Evolutionary conservation across 2,797 vertebrate species (phyloP), one percentile per base, ranked within the genome.

Genomic region (Sebastolobus alascanus): DNA sequence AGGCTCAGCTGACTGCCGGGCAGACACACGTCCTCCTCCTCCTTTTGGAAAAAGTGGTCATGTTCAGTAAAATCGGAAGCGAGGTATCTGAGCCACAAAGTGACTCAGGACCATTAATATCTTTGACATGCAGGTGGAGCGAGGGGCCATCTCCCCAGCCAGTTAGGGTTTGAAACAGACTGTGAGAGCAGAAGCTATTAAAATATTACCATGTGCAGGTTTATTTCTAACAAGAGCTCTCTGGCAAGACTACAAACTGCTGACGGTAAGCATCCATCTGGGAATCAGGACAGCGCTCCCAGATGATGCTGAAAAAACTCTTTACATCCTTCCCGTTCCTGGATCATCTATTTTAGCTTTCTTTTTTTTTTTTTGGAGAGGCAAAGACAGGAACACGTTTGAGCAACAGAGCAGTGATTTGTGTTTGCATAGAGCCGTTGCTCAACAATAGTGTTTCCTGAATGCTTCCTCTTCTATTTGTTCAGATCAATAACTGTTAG

Each of bases 101-200:
- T 88, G 88, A 91, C 87, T 93, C 90, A 90, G 59, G 86, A 89
- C 81, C 89, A 92, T 95, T 94, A 94, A 94, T 92, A 92, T 92
- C 82, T 80, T 89, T 94, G 94, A 93, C 87, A 90, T 93, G 70
- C 88, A 90, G 88, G 88, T 92, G 94, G 90, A 87, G 77, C 61
- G 40, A 82, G 85, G 73, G 90, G 88, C 84, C 89, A 61, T 75
- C 82, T 85, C 85, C 79, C 83, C 84, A 74, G 87, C 90, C 88
- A 85, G 37, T 8, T 83, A 84, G 79, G 58, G 83, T 87, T 90
- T 91, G 77, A 93, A 89, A 68, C 73, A 77, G 80, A 78, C 87
- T 27, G 75, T 25, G 75, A 82, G 83, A 87, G 90, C 79, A 92
- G 80, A 84, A 87, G 87, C 91, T 87, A 90, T 94, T 91, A 86